These are phyloP conservation scores for Drosophila ezoana DNA, from an alignment of 2,888 invertebrate species.

Conservation along the genomic window DNA sequence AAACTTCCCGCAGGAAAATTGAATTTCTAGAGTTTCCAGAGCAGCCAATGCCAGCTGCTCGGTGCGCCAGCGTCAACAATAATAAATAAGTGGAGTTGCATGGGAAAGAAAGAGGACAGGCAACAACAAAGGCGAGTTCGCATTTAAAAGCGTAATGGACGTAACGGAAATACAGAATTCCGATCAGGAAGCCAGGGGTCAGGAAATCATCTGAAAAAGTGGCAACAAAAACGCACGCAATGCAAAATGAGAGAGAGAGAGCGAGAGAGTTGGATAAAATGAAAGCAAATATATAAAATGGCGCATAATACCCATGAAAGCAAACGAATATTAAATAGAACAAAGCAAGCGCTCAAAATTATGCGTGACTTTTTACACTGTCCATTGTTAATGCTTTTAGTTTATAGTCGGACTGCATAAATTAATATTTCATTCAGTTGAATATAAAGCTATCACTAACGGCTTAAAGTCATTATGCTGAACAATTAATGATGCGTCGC, in stretches of 20 bases:
- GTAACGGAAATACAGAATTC: slow-evolving; percentile 76
- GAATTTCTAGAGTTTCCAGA: slow-evolving; percentile 25
- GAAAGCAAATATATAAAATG: slow-evolving; percentile 9
- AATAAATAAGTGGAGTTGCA: slow-evolving; percentile 37
- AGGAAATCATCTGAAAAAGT: slow-evolving; percentile 78
- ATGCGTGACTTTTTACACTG: slow-evolving; percentile 5
- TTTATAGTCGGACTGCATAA: slow-evolving; percentile 20
- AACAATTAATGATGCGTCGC: slow-evolving; percentile 41
- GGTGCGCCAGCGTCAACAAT: slow-evolving; percentile 35
- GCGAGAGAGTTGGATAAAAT: slow-evolving; percentile 1
- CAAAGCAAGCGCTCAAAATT: slow-evolving; percentile 32
- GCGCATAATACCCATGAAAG: slow-evolving; percentile 35
- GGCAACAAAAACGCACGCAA: slow-evolving; percentile 57
- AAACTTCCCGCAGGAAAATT: slow-evolving; percentile 24
- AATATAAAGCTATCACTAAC: slow-evolving; percentile 8
- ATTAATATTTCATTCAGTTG: slow-evolving; percentile 9
- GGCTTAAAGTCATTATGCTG: slow-evolving; percentile 19
- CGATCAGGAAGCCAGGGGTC: slow-evolving; percentile 75
- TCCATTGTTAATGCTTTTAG: slow-evolving; percentile 13
- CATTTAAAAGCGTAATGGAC: slow-evolving; percentile 75
- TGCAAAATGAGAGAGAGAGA: slow-evolving; percentile 34
- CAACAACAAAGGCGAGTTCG: slow-evolving; percentile 51
- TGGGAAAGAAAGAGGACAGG: slow-evolving; percentile 11
- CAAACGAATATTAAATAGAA: slow-evolving; percentile 46
- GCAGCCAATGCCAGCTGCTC: slow-evolving; percentile 19